phyloP scores from a whole-genome alignment of 2,888 invertebrate genomes.

The Stenodera caucasica region DNA sequence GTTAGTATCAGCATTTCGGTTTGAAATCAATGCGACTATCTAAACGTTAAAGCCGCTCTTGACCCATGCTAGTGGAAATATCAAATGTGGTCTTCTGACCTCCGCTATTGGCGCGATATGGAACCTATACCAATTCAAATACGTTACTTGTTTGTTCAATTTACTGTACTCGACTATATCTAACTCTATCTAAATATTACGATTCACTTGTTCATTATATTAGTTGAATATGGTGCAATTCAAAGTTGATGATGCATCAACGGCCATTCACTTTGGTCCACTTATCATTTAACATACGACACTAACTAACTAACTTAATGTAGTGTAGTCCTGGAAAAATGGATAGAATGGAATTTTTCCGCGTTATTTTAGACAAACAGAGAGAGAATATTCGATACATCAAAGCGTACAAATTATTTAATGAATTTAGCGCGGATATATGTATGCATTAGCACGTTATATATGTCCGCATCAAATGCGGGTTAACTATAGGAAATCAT shows the following conservation, averaged over 20 bases:
- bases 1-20: conserved; percentile 22
- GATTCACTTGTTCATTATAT: neutral
- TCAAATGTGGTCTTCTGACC: conserved; percentile 37
- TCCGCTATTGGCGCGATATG: conserved; percentile 38
- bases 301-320: neutral
- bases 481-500: conserved; percentile 49
- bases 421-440: conserved; percentile 48
- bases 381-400: conserved; percentile 31
- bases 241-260: conserved; percentile 1
- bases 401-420: conserved; percentile 49
- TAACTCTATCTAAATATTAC: conserved; percentile 16
- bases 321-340: too few relatives aligned
- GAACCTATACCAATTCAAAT: conserved; percentile 42
- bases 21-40: too few relatives aligned
- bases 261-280: neutral
- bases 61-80: conserved; percentile 33
- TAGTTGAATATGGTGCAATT: conserved; percentile 10
- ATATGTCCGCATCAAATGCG: conserved; percentile 44
- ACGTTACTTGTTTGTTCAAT: conserved; percentile 36
- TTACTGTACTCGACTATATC: conserved; percentile 30
- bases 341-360: too few relatives aligned
- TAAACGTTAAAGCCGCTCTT: conserved; percentile 27
- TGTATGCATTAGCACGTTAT: conserved; percentile 49
- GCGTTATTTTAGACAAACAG: neutral
- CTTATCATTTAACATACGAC: neutral